Conservation (phyloP, 2,888 invertebrate species). For the Deilephila elpenor region DNA sequence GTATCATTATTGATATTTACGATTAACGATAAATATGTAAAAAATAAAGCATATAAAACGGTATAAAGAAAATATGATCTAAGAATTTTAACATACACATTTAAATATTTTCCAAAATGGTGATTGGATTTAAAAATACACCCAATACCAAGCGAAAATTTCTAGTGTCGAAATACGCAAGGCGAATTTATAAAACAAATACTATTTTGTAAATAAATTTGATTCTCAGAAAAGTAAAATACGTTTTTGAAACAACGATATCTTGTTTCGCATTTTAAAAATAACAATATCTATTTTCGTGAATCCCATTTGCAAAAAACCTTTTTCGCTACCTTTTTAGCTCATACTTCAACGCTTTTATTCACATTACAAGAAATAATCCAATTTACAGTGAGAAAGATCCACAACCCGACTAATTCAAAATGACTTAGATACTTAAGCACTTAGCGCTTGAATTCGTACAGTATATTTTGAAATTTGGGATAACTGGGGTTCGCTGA, state of each 20-base stretch:
- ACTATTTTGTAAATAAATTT: background rate
- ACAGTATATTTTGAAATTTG: background rate
- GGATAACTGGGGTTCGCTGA: background rate
- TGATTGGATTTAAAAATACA: too few relatives aligned
- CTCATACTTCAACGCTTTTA: background rate
- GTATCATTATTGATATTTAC: too few relatives aligned
- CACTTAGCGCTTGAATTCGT: background rate
- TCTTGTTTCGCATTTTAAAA: background rate
- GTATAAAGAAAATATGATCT: too few relatives aligned
- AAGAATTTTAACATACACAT: too few relatives aligned
- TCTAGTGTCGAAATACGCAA: background rate
- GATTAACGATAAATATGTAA: too few relatives aligned
- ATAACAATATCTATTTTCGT: background rate
- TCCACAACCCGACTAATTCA: background rate
- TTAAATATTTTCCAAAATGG: too few relatives aligned
- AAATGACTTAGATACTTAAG: background rate
- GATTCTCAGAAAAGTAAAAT: background rate
- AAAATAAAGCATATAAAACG: too few relatives aligned
- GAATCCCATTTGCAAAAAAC: background rate
- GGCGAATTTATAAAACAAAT: background rate
- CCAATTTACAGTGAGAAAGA: background rate
- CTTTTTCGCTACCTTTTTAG: background rate
- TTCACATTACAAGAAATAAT: slow-evolving; percentile 2
- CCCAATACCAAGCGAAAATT: too few relatives aligned
- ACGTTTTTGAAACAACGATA: background rate